Evolutionary conservation across 2,797 vertebrate species (phyloP), one percentile per base, ranked within the genome.

Genomic region (Florisuga fusca): DNA sequence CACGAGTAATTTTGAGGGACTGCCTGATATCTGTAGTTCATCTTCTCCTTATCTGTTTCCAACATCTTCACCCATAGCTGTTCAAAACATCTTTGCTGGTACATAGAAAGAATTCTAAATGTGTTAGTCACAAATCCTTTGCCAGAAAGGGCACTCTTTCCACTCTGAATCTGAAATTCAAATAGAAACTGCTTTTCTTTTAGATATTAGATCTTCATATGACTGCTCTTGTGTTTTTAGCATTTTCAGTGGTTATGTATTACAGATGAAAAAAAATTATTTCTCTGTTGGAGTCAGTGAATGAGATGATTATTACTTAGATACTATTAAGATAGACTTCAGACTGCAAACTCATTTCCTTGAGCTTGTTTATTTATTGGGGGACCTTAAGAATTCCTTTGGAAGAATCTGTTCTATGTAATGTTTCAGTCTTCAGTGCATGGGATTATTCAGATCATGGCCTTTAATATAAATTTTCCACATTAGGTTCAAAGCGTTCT

Each of bases 401-500:
- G 61, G 33, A 86, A 89, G 50, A 71, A 54, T 43, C 53, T 89
- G 34, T 23, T 89, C n/a, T 71, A 2, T 64, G 46, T 81, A 26
- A 41, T 43, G 14, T 11, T 48, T 12, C 27, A 54, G 41, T 38
- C 34, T 78, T 66, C 25, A 48, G 21, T 61, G 53, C n/a, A 9
- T 57, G 73, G 45, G 53, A 76, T 92, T 93, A 59, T 68, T 81
- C 87, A 92, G 93, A 81, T 90, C 61, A 43, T 66, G 84, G 26
- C 91, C 61, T 95, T 46, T 94, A 64, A 79, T 84, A 90, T 94
- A 26, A 36, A 31, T 90, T 89, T 97, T 92, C 89, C 48, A 54
- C 45, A 88, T 55, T 96, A 99, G 99, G 99, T 90, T 99, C 99
- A 78, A 99, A 99, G 94, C 98, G 99, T 90, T 99, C 99, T 7